Conservation (phyloP, 2,113 vertebrate genomes). For the Pogona vitticeps region DNA sequence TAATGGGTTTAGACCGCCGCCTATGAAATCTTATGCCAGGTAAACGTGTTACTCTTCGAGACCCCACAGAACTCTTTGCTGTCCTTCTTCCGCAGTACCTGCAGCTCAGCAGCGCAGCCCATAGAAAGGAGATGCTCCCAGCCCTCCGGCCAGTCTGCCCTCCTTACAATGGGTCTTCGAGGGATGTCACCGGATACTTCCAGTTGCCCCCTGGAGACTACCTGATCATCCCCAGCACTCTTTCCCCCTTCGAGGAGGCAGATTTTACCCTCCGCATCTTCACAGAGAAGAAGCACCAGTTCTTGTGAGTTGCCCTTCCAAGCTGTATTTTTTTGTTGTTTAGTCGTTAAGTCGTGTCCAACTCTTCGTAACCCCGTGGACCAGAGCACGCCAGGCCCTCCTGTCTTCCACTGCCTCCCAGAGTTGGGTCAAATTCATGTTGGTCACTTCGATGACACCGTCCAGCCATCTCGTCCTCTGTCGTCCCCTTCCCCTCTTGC, state of each 20-base stretch:
- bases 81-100: conserved; percentile 48
- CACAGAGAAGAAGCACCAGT: conserved; percentile 56
- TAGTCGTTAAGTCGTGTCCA: background rate
- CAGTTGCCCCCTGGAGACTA: conserved; percentile 66
- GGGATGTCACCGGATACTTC: conserved; percentile 65
- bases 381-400: too few species aligned
- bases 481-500: too few species aligned
- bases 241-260: conserved; percentile 54
- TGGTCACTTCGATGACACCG: too few species aligned
- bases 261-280: conserved; percentile 70
- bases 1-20: too few species aligned
- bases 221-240: conserved; percentile 67
- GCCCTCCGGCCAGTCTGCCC: conserved; percentile 45
- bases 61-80: too few species aligned
- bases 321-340: background rate
- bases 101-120: conserved; percentile 46
- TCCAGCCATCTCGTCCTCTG: too few species aligned
- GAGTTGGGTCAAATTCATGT: too few species aligned
- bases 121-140: conserved; percentile 49
- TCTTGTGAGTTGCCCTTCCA: conserved; percentile 48
- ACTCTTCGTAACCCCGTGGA: too few species aligned
- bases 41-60: too few species aligned
- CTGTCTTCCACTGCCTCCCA: too few species aligned
- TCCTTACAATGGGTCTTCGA: conserved; percentile 44
- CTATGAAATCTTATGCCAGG: too few species aligned